A percentile compares a stretch with the other conserved stretches of the same genome.
Evolutionary conservation across 2,113 vertebrate genomes (phyloP).

Genomic region (Calyptommatus sinebrachiatus): DNA sequence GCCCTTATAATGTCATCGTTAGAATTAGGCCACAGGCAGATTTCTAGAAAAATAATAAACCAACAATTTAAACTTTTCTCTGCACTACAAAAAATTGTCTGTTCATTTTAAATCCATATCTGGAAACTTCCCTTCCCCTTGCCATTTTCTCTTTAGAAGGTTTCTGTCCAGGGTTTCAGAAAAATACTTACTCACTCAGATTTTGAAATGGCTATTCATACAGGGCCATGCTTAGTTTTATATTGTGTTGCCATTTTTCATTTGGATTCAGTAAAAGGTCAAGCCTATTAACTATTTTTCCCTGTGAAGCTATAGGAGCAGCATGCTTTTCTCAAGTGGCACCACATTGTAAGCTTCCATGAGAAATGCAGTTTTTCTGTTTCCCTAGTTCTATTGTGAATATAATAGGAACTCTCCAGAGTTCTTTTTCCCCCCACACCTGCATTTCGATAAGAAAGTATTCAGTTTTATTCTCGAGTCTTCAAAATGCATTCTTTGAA

Average conservation of each 20-base stretch:
- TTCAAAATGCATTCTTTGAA: slow-evolving; percentile 26
- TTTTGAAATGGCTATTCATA: not conserved
- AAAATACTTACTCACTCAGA: not conserved
- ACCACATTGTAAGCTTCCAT: not conserved
- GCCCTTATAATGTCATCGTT: not conserved
- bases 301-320: not conserved
- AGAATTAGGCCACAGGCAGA: slow-evolving; percentile 5
- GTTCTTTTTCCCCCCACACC: slow-evolving; percentile 16
- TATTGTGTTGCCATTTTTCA: slow-evolving; percentile 34
- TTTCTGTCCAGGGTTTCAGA: not conserved
- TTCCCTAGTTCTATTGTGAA: slow-evolving; percentile 36
- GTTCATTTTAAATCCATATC: slow-evolving; percentile 3
- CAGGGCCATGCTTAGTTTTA: not conserved
- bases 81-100: not conserved
- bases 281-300: slow-evolving; percentile 40
- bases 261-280: slow-evolving; percentile 53
- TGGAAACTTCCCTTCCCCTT: not conserved
- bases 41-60: slow-evolving; percentile 16
- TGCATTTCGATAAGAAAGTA: not conserved
- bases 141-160: slow-evolving; percentile 7
- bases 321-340: slow-evolving; percentile 29
- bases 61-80: slow-evolving; percentile 22
- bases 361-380: slow-evolving; percentile 1
- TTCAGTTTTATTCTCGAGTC: slow-evolving; percentile 39
- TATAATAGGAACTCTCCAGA: slow-evolving; percentile 17